Evolutionary conservation across 2,113 vertebrate genomes (phyloP).

Genomic region (Mus spicilegus): DNA sequence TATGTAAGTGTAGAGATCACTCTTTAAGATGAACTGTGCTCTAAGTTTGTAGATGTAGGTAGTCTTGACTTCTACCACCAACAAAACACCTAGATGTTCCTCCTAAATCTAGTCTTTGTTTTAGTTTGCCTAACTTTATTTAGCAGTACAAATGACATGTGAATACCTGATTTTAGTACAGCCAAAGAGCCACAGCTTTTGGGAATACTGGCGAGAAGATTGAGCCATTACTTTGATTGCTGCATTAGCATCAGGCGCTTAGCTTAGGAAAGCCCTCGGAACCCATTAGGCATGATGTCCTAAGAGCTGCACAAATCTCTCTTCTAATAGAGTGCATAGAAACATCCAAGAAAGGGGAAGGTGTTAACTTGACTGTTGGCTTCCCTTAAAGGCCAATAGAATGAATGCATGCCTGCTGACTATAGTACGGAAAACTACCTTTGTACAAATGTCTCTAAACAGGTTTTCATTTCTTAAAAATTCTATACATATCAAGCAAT

Average conservation of each 20-base stretch:
- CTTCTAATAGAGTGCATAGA: neutral
- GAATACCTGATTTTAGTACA: slow-evolving; percentile 36
- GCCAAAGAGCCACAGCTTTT: neutral
- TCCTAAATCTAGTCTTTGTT: slow-evolving; percentile 40
- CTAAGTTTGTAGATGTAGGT: neutral
- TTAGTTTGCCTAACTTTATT: slow-evolving; percentile 44
- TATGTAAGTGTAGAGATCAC: neutral
- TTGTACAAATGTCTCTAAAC: slow-evolving; percentile 6
- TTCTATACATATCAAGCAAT: slow-evolving; percentile 50
- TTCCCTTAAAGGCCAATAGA: slow-evolving; percentile 38
- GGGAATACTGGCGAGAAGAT: slow-evolving; percentile 52
- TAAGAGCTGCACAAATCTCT: slow-evolving; percentile 3
- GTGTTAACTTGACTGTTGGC: neutral
- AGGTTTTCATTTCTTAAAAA: slow-evolving; percentile 42
- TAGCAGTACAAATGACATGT: neutral
- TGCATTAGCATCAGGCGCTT: slow-evolving; percentile 48
- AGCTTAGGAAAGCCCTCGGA: slow-evolving; percentile 44
- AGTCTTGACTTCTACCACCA: neutral
- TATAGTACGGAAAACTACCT: neutral
- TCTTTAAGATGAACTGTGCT: neutral
- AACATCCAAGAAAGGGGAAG: neutral
- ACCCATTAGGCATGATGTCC: neutral
- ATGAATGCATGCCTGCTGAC: neutral
- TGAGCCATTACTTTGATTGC: slow-evolving; percentile 45
- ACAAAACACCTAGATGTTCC: neutral